phyloP scores from a whole-genome alignment of 2,888 invertebrate species.

The Reticulitermes lucifugus region DNA sequence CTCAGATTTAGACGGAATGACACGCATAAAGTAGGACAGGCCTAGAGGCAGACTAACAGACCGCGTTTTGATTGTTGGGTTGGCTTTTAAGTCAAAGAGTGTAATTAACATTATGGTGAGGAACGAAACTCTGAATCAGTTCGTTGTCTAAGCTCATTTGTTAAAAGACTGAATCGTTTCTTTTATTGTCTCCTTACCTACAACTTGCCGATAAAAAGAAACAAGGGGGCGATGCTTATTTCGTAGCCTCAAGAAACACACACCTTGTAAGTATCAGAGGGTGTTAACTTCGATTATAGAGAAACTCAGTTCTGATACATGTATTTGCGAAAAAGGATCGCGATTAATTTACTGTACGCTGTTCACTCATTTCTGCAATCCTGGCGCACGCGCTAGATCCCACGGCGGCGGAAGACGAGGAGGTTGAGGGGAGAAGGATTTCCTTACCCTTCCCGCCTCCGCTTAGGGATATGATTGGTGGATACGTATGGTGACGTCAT shows the following conservation, averaged over 20 bases:
- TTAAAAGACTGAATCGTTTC: neutral
- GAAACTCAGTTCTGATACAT: no score
- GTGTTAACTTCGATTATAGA: no score
- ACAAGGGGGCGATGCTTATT: constrained; percentile 7
- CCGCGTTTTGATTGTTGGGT: no score
- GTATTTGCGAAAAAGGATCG: no score
- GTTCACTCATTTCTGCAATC: no score
- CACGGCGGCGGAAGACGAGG: neutral
- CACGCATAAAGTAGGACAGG: no score
- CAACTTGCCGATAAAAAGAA: neutral
- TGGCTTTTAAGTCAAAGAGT: no score
- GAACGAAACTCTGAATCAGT: neutral
- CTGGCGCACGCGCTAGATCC: neutral
- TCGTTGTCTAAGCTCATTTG: neutral
- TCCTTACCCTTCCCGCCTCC: constrained; percentile 10
- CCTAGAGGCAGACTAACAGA: no score
- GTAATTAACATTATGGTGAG: no score
- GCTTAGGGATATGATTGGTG: neutral
- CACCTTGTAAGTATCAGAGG: no score
- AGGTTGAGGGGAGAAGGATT: neutral
- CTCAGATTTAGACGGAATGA: no score
- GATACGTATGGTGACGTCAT: neutral
- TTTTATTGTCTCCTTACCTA: constrained; percentile 6
- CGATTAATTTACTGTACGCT: no score
- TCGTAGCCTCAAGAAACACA: neutral